phyloP scores from a whole-genome alignment of 1,140 invertebrate species.

The Capitella teleta region DNA sequence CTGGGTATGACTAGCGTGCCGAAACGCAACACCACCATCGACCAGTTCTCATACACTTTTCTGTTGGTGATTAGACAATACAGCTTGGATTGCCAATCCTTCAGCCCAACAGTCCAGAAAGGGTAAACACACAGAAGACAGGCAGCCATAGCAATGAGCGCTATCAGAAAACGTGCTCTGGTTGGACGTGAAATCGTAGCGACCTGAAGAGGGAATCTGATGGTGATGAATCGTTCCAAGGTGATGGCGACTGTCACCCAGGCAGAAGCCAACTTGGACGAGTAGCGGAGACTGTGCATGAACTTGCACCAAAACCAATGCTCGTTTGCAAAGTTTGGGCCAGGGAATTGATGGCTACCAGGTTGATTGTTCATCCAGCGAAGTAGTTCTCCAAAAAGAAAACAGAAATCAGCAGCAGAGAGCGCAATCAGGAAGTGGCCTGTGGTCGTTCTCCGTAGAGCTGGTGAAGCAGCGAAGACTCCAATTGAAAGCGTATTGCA shows the following conservation, averaged over 20 bases:
- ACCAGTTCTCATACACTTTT: conserved; percentile 1
- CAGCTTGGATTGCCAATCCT: neutral
- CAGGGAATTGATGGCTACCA: neutral
- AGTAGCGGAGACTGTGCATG: conserved; percentile 3
- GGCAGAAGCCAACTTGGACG: conserved; percentile 7
- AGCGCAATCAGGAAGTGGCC: conserved; percentile 10
- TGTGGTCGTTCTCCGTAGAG: conserved; percentile 2
- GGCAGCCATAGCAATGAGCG: neutral
- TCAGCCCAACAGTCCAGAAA: conserved; percentile 5
- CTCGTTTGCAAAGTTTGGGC: neutral
- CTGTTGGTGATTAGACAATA: neutral
- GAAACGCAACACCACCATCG: neutral
- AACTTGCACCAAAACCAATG: neutral
- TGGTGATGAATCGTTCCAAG: conserved; percentile 9
- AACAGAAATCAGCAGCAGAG: conserved; percentile 1
- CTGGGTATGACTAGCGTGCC: conserved; percentile 2
- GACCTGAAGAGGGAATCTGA: conserved; percentile 8
- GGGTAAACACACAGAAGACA: conserved; percentile 1
- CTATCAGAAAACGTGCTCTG: neutral
- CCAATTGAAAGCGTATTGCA: conserved; percentile 1
- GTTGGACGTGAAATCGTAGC: neutral
- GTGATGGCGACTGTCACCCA: conserved; percentile 14
- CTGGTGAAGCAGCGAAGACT: conserved; percentile 4
- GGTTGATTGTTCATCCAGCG: neutral
- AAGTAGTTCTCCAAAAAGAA: conserved; percentile 4